Evolutionary conservation across 2,797 vertebrate species (phyloP).

Genomic region (Neopelma chrysocephalum): DNA sequence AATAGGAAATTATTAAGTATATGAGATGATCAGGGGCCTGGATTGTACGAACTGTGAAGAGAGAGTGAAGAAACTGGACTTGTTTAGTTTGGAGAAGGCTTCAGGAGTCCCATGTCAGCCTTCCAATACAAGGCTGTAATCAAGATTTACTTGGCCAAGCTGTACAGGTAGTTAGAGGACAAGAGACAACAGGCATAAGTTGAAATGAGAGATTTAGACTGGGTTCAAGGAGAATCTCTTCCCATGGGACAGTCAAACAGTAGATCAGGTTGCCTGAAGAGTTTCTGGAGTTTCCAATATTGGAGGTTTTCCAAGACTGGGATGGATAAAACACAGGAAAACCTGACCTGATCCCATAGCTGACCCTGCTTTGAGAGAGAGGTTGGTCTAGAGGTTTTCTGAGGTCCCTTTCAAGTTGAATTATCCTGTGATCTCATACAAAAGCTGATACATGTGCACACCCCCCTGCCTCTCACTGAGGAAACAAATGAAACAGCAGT

Average conservation of each 20-base stretch:
- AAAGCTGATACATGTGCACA: background rate
- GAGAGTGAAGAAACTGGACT: background rate
- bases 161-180: background rate
- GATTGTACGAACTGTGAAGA: background rate
- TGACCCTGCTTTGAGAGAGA: background rate
- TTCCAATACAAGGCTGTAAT: background rate
- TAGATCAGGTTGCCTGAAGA: background rate
- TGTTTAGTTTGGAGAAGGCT: background rate
- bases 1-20: background rate
- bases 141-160: background rate
- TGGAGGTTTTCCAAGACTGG: background rate
- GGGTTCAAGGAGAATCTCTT: background rate
- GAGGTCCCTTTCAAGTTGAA: background rate
- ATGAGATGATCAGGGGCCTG: background rate
- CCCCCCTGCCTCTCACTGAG: rapidly evolving
- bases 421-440: background rate
- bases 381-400: background rate
- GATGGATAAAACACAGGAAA: background rate
- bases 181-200: background rate
- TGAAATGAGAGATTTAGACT: background rate
- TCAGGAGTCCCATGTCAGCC: background rate
- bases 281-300: background rate
- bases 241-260: background rate
- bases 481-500: background rate
- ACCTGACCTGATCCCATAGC: background rate